Evolutionary conservation across 2,797 vertebrate genomes (phyloP).

Genomic region (Anomalospiza imberbis): DNA sequence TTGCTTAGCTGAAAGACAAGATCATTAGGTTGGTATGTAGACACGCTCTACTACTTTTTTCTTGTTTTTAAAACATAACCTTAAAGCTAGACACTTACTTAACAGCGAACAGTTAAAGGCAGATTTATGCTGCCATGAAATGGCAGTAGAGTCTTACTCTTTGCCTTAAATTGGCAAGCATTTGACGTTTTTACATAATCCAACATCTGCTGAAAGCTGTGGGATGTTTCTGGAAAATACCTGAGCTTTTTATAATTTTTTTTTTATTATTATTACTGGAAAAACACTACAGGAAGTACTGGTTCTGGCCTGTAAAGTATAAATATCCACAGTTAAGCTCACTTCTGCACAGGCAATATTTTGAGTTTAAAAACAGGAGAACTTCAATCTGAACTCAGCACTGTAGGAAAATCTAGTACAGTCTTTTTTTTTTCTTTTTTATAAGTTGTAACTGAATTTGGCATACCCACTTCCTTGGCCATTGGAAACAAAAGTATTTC

Average conservation of each 20-base stretch:
- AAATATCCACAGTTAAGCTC: background rate
- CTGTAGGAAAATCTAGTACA: background rate
- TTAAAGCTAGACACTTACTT: slow-evolving; percentile 21
- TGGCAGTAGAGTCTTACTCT: background rate
- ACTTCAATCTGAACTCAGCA: background rate
- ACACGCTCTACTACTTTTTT: slow-evolving; percentile 22
- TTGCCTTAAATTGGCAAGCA: slow-evolving; percentile 7
- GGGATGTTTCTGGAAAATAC: slow-evolving; percentile 28
- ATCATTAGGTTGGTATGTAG: slow-evolving; percentile 15
- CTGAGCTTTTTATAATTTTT: background rate
- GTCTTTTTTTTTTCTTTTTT: background rate
- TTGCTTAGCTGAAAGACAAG: slow-evolving; percentile 1
- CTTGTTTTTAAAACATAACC: slow-evolving; percentile 7
- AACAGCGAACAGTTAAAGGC: slow-evolving; percentile 3
- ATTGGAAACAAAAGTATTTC: background rate
- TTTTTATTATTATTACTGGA: slow-evolving; percentile 3
- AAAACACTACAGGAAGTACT: slow-evolving; percentile 32
- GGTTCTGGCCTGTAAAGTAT: slow-evolving; percentile 5
- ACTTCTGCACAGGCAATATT: background rate
- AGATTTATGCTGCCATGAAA: background rate
- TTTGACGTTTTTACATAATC: background rate
- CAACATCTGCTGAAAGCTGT: slow-evolving; percentile 1
- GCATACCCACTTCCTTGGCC: background rate
- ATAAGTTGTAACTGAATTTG: background rate
- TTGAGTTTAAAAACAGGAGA: background rate